These are phyloP conservation scores for Habroteleia sp. DNA, from an alignment of 2,888 invertebrate genomes.

Conservation along the genomic window DNA sequence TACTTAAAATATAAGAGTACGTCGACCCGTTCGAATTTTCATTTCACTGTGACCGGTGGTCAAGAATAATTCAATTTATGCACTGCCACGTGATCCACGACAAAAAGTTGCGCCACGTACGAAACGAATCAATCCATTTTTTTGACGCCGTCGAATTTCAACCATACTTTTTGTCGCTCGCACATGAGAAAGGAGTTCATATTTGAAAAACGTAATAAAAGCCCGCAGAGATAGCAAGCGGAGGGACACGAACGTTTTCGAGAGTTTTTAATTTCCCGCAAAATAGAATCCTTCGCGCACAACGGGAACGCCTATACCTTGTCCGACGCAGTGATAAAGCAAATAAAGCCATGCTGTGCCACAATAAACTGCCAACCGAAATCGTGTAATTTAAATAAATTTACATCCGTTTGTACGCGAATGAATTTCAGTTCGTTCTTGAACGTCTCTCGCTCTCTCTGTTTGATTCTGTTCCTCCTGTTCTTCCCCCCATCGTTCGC, in stretches of 20 bases:
- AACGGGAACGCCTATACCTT: conserved; percentile 77
- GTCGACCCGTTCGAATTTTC: conserved; percentile 7
- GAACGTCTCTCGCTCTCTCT: conserved; percentile 59
- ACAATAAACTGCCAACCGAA: conserved; percentile 79
- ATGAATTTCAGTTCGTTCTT: conserved; percentile 77
- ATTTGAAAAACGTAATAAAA: conserved; percentile 52
- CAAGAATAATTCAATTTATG: conserved; percentile 34
- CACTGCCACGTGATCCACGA: conserved; percentile 10
- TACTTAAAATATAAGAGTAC: conserved; percentile 4
- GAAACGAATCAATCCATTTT: conserved; percentile 35
- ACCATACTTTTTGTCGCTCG: conserved; percentile 19
- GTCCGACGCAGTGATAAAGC: conserved; percentile 78
- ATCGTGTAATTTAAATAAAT: conserved; percentile 80
- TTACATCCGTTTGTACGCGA: conserved; percentile 79
- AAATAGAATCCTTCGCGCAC: conserved; percentile 76
- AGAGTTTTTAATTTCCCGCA: conserved; percentile 76
- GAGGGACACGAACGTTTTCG: conserved; percentile 44
- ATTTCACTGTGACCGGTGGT: conserved; percentile 4
- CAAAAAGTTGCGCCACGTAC: conserved; percentile 14
- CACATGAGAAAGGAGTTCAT: conserved; percentile 27
- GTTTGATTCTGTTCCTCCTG: conserved; percentile 51
- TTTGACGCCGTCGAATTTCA: conserved; percentile 19
- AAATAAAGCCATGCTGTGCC: conserved; percentile 78
- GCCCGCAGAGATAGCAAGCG: conserved; percentile 12
- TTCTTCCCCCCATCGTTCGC: conserved; percentile 52